A percentile compares a stretch with the other conserved stretches of the same genome.
Conservation (phyloP, 2,797 vertebrate species). For the Arctocebus calabarensis region DNA sequence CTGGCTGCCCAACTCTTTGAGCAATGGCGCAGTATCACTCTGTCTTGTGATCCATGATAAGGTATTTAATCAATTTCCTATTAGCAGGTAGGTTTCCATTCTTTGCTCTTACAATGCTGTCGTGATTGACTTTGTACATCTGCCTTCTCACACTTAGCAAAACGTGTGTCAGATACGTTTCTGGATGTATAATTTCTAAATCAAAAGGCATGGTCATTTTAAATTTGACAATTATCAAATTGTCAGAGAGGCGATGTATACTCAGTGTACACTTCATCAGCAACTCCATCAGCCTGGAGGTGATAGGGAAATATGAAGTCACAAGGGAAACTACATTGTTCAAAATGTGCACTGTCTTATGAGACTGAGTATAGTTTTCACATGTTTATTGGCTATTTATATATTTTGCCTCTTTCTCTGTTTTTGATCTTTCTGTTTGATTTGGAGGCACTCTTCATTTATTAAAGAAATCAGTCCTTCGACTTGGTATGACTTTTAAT, state of each 20-base stretch:
- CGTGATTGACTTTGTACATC: background rate
- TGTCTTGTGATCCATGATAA: accelerated
- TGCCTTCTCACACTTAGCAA: background rate
- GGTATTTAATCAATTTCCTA: accelerated
- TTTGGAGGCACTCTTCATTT: background rate
- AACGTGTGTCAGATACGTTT: background rate
- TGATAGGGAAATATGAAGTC: background rate
- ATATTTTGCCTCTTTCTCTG: background rate
- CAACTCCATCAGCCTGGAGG: accelerated
- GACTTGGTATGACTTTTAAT: background rate
- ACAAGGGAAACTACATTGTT: background rate
- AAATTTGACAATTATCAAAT: background rate
- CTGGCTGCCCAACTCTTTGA: background rate
- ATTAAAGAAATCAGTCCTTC: background rate
- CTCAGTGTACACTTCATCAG: background rate
- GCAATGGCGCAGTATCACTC: accelerated
- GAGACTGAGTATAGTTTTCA: background rate
- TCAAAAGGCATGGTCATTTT: background rate
- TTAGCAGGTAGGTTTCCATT: background rate
- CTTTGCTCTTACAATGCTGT: accelerated
- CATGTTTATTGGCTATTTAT: background rate
- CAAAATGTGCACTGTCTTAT: too few species aligned
- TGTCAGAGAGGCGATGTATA: background rate
- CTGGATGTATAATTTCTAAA: background rate
- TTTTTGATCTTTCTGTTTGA: background rate